Base-by-base conservation (phyloP, 1,140 invertebrate genomes). In the Papilio xuthus region DNA sequence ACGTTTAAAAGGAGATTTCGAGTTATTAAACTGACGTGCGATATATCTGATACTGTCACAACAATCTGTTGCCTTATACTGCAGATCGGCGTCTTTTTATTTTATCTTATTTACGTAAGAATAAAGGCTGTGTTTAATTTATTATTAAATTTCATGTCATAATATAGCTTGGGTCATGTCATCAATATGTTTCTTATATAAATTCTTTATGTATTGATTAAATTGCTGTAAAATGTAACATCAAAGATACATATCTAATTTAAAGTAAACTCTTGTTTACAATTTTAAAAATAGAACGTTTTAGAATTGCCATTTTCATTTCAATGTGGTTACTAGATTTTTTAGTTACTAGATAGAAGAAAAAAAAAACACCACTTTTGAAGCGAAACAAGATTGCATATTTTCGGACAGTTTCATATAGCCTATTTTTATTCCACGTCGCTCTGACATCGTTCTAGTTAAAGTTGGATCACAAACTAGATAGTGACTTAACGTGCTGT, bases 401-500 rank as follows among this genome's bases (percentile, higher is more conserved):
- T 67, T 67, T 67, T 60, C 56, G 56, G 56, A 26, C 56, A 60
- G 20, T 26, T 60, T 67, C 60, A 67, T 67, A 4, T 67, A 26
- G 60, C 60, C 60, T 67, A 28, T 67, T 67, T 67, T 67, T 32
- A 60, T 28, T 6, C 12, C 15, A 32, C 60, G 60, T 28, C 26
- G 26, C 13, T 28, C 60, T 28, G 69, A 37, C 69, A 70, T n/a
- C 37, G 37, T 73, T 73, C 71, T 47, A 73, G 71, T 73, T 73
- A 73, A 73, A 73, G n/a, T 73, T 26, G 41, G 71, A 73, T 73
- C 71, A 47, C 37, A 73, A 47, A 47, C 42, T 47, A 44, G 71
- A 73, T 73, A 47, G 71, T 23, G 47, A 73, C 42, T 73, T 73
- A 73, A 73, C 71, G 20, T 26, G 71, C 71, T 42, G 71, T 73